phyloP scores from a whole-genome alignment of 2,797 vertebrate species.

The Lacerta bilineata region DNA sequence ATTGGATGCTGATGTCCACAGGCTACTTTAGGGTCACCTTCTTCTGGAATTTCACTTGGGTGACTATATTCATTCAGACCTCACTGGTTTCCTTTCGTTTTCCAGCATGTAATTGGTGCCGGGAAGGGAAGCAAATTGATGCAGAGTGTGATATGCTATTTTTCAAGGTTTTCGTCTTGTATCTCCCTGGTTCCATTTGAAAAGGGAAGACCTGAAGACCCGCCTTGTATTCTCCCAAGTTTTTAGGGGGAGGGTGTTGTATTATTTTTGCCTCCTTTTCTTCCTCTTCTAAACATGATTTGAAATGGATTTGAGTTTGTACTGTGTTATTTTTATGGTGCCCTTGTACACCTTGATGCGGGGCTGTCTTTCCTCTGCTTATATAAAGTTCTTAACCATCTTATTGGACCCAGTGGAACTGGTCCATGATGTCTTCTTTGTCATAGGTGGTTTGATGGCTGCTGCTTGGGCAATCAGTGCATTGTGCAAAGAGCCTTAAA shows the following conservation, averaged over 20 bases:
- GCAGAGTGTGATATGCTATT: neutral
- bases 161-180: neutral
- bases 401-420: neutral
- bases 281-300: neutral
- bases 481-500: neutral
- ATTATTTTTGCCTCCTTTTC: neutral
- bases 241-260: neutral
- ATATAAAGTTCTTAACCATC: neutral
- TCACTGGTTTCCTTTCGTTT: neutral
- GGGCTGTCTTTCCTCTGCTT: neutral
- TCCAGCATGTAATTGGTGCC: neutral
- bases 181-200: neutral
- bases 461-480: neutral
- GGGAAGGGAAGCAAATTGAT: neutral
- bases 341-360: neutral
- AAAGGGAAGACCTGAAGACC: neutral
- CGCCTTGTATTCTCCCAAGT: neutral
- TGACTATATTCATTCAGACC: neutral
- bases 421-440: neutral
- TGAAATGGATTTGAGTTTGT: neutral
- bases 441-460: neutral
- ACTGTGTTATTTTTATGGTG: neutral
- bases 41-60: neutral
- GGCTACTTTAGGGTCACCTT: neutral
- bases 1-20: neutral